Percentiles rank a stretch among this genome's conserved stretches.
Conservation (phyloP, 2,113 vertebrate species). For the Hemiprocne comata region DNA sequence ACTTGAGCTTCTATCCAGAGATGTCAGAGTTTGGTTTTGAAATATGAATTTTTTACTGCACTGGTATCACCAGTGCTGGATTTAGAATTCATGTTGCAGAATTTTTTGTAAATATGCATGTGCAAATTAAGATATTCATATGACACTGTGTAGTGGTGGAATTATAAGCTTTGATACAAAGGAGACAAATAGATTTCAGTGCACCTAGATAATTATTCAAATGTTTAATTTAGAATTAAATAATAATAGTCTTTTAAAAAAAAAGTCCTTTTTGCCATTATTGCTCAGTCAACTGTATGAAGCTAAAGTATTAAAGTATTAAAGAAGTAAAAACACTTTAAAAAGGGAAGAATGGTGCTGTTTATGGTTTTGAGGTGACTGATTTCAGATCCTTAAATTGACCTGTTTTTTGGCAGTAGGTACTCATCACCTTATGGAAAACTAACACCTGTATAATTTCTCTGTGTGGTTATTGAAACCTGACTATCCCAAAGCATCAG, state of each 20-base stretch:
- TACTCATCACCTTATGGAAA: not conserved
- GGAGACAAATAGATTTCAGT: not conserved
- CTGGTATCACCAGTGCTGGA: not conserved
- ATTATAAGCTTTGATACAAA: not conserved
- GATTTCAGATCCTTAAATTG: not conserved
- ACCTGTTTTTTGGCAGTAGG: not conserved
- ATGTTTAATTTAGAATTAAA: not conserved
- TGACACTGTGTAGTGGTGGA: not conserved
- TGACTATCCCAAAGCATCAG: not conserved
- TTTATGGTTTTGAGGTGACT: not conserved
- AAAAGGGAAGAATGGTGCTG: not conserved
- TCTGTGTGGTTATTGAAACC: not conserved
- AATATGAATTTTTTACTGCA: not conserved
- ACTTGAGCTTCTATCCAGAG: not conserved
- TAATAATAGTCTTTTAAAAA: not conserved
- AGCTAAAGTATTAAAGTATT: not conserved
- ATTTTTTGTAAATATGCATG: not conserved
- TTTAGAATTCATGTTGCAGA: not conserved
- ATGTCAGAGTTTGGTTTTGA: not conserved
- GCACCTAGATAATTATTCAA: not conserved
- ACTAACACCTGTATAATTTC: not conserved
- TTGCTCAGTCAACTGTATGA: not conserved
- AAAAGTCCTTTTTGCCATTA: not conserved
- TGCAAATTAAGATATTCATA: not conserved
- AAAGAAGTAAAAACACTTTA: not conserved